Evolutionary conservation across 2,797 vertebrate species (phyloP), one percentile per base, ranked within the genome.

Genomic region (Masticophis lateralis): DNA sequence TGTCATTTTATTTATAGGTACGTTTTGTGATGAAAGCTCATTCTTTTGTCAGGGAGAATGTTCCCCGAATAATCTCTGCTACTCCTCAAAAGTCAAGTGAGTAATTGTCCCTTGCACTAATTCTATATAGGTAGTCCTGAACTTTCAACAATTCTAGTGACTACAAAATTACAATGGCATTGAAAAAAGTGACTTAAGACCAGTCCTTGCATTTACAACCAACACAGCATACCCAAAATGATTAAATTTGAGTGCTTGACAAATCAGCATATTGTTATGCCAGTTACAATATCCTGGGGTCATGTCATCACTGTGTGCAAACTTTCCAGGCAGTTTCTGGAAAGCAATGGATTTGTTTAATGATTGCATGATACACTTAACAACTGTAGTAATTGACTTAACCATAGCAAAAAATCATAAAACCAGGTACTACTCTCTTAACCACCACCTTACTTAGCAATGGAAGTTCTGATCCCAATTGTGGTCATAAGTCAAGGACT

Each of bases 1-100:
- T 83, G 25, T 91, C 16, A 9, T 56, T 53, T 51, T 27, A 87
- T 83, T 94, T 97, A 7, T 97, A 99, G 99, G 98, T 99, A 89
- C 99, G 99, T 61, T 96, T 99, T 7, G 95, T 99, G 94, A 99
- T 99, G 99, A 99, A 99, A 97, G 97, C 97, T 13, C 97, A 99
- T 95, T 99, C 99, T 0, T 99, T 99, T 94, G 94, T 99, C 93
- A 98, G 99, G 93, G 99, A 99, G 96, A 99, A 99, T 2, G 98
- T 99, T 0, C 98, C 99, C 89, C 97, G 97, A 93, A 97, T 99
- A 83, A 93, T 98, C 86, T 95, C 96, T 28, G 97, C 95, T 92
- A 95, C 97, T 7, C 98, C 98, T 97, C 98, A 98, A 59, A 98
- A 98, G 91, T 97, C 97, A 56, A 92, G 99, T 99, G 97, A 97